Evolutionary conservation across 1,140 invertebrate species (phyloP).

Genomic region (Drosophila teissieri): DNA sequence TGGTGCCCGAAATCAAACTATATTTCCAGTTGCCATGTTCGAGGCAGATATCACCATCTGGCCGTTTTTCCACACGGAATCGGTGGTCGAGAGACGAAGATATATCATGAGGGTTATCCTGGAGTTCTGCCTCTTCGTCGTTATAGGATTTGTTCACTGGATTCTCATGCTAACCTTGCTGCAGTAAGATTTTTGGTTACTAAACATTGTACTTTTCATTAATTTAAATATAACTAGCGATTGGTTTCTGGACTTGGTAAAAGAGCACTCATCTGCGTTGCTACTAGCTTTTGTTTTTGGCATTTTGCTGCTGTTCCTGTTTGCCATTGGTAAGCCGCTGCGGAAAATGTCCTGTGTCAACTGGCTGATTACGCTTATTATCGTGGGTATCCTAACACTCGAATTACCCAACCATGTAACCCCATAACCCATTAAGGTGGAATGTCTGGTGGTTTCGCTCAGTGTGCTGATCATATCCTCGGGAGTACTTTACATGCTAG

Average conservation of each 20-base stretch:
- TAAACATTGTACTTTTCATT: not conserved
- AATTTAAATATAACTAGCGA: not conserved
- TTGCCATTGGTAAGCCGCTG: slow-evolving; percentile 13
- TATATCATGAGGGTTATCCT: slow-evolving; percentile 23
- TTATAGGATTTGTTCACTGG: slow-evolving; percentile 39
- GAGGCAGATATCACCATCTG: slow-evolving; percentile 22
- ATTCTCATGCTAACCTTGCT: slow-evolving; percentile 3
- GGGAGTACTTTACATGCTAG: not conserved
- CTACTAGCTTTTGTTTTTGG: slow-evolving; percentile 16
- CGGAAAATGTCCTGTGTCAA: slow-evolving; percentile 10
- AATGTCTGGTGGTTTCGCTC: slow-evolving; percentile 19
- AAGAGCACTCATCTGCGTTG: slow-evolving; percentile 6
- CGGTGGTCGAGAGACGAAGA: slow-evolving; percentile 8
- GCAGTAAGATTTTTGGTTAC: not conserved
- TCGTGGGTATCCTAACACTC: slow-evolving; percentile 27
- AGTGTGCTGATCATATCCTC: slow-evolving; percentile 6
- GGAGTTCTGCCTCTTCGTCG: not conserved
- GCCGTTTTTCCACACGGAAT: slow-evolving; percentile 18
- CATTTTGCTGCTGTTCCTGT: slow-evolving; percentile 30
- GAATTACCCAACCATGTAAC: not conserved
- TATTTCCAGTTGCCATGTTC: slow-evolving; percentile 40
- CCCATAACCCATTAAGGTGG: slow-evolving; percentile 26
- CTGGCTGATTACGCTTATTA: slow-evolving; percentile 15
- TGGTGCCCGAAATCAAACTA: slow-evolving; percentile 15
- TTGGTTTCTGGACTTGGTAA: not conserved